A percentile compares a stretch with the other conserved stretches of the same genome.
phyloP scores from a whole-genome alignment of 2,888 invertebrate genomes.

The Reticulitermes lucifugus region DNA sequence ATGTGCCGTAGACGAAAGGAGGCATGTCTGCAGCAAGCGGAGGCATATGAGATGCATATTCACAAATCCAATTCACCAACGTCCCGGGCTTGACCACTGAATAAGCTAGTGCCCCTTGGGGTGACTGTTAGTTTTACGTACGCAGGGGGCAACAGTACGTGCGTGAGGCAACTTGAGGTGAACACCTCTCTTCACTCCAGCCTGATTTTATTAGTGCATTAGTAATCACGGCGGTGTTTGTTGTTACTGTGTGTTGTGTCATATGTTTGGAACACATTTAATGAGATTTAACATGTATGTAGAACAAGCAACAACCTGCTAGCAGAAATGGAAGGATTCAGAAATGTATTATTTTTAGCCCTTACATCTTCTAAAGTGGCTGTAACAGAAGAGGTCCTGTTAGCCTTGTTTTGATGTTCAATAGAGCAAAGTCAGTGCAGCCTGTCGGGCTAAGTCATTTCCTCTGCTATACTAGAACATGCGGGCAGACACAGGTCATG shows the following conservation, averaged over 20 bases:
- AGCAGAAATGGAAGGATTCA: neutral
- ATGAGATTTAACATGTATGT: neutral
- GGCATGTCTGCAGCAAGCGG: neutral
- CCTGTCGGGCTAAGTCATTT: neutral
- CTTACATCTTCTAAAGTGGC: neutral
- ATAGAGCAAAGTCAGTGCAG: neutral
- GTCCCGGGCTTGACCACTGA: neutral
- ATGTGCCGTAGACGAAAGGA: neutral
- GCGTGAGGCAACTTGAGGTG: neutral
- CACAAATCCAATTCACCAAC: slow-evolving; percentile 12
- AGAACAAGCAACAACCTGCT: neutral
- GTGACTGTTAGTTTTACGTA: neutral
- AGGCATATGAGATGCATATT: slow-evolving; percentile 5
- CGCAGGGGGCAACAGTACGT: neutral
- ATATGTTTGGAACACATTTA: slow-evolving; percentile 26
- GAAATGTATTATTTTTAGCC: neutral
- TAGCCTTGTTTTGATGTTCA: neutral
- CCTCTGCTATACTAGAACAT: neutral
- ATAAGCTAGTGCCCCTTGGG: slow-evolving; percentile 8
- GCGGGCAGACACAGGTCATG: no score
- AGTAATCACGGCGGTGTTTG: slow-evolving; percentile 27
- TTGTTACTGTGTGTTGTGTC: neutral
- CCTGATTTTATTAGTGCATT: slow-evolving; percentile 24
- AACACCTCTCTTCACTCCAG: neutral
- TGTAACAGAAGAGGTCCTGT: neutral